Evolutionary conservation across 2,888 invertebrate species (phyloP), one percentile per base, ranked within the genome.

Genomic region (Celastrina argiolus): DNA sequence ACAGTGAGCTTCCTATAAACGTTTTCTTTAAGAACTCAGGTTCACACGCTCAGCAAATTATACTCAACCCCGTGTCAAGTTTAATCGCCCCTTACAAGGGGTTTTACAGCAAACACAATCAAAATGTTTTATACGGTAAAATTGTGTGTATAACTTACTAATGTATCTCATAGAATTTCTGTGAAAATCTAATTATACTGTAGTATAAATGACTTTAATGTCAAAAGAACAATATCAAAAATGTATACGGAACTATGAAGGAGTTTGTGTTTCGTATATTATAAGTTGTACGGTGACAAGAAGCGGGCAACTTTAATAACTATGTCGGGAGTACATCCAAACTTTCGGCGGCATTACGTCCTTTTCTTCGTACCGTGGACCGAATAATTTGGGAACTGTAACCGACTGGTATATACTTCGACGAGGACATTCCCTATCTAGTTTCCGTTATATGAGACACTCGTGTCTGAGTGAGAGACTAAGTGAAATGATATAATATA

Each of bases 221-320:
- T 36, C 36, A 22, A 51, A 12, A 16, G 45, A 3, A 28, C 26
- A n/a, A n/a, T 31, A 31, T 58, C 58, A 31, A 58, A 58, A 31
- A 58, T 31, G 16, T 58, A 58, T 28, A 18, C 58, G 31, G 31
- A n/a, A 31, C 26, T 12, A 22, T 22, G 14, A 51, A 58, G n/a
- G 31, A 58, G 31, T 58, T 58, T 31, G 58, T 31, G 31, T 58
- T 58, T 18, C 28, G 58, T 58, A 31, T 31, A 31, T 58, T 16
- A 3, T 4, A 58, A 58, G 58, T 58, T 58, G 58, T 58, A 58
- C 58, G 58, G 58, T 58, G 58, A 58, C 58, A 58, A 31, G 31
- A 31, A 28, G 56, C 56, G 31, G 58, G 31, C 3, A 58, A 16
- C 58, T 58, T 31, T 58, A 31, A 58, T 31, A 58, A 58, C n/a